Conservation (phyloP, 2,113 vertebrate genomes). For the Phylloscopus trochilus region DNA sequence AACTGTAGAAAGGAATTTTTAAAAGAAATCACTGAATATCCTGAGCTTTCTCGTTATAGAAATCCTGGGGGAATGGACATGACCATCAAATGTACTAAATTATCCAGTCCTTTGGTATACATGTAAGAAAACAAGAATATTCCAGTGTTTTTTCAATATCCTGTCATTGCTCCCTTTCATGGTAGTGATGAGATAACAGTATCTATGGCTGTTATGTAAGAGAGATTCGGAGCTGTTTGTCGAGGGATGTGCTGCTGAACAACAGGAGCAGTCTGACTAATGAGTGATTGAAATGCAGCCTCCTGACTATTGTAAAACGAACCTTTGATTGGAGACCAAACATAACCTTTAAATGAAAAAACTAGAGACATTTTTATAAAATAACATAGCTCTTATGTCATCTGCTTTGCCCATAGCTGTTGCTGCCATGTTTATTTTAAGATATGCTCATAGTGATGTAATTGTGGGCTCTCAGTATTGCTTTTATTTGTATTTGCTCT, state of each 20-base stretch:
- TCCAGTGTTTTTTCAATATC: not conserved
- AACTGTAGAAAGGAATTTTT: not conserved
- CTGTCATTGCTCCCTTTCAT: not conserved
- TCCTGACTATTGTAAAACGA: not conserved
- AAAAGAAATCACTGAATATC: not conserved
- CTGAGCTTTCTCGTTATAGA: not conserved
- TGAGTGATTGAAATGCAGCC: not conserved
- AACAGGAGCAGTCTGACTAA: not conserved
- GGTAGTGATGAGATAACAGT: not conserved
- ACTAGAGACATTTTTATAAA: not conserved
- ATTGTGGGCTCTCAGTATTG: not conserved
- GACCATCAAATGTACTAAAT: not conserved
- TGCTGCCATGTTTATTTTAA: not conserved
- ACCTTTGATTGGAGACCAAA: not conserved
- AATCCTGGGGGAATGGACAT: not conserved
- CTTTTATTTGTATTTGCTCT: not conserved
- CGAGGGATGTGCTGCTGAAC: fast-evolving
- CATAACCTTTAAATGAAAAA: not conserved
- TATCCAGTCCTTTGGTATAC: not conserved
- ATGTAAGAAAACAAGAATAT: not conserved
- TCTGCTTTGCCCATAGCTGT: not conserved
- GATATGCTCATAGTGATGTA: not conserved
- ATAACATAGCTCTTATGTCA: not conserved
- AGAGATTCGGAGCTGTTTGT: not conserved
- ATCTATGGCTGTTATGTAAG: not conserved